These are phyloP conservation scores for Limanda limanda DNA, from an alignment of 2,113 vertebrate genomes.

Conservation along the genomic window DNA sequence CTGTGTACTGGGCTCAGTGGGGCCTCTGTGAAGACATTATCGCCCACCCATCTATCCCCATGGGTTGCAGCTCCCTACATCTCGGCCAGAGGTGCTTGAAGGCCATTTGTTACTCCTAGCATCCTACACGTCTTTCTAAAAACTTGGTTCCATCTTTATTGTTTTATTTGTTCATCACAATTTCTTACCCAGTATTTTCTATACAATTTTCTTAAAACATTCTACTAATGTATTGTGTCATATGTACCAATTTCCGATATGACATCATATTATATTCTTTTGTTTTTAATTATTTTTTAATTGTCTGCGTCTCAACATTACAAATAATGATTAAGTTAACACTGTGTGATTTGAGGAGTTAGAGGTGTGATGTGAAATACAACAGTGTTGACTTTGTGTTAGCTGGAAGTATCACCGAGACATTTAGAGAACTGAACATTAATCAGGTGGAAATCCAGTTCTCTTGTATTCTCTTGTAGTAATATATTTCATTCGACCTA, in stretches of 20 bases:
- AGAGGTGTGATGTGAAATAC: no score
- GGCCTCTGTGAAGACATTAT: slow-evolving; percentile 76
- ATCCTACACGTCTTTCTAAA: slow-evolving; percentile 49
- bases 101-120: slow-evolving; percentile 70
- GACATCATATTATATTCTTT: background rate
- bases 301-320: no score
- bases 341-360: no score
- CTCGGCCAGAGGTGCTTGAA: slow-evolving; percentile 52
- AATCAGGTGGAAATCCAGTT: background rate
- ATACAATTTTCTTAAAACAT: background rate
- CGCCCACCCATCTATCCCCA: slow-evolving; percentile 72
- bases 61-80: slow-evolving; percentile 53
- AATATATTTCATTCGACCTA: background rate
- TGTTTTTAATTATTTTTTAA: no score
- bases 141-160: slow-evolving; percentile 40
- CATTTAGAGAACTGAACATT: background rate
- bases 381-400: no score
- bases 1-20: slow-evolving; percentile 45
- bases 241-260: background rate
- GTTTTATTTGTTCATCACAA: slow-evolving; percentile 7
- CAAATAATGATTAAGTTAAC: no score
- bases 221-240: background rate
- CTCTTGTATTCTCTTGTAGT: background rate
- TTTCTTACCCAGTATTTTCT: background rate
- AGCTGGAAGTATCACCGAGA: background rate